Evolutionary conservation across 2,888 invertebrate genomes (phyloP).

Genomic region (Rugalucina vietnamica): DNA sequence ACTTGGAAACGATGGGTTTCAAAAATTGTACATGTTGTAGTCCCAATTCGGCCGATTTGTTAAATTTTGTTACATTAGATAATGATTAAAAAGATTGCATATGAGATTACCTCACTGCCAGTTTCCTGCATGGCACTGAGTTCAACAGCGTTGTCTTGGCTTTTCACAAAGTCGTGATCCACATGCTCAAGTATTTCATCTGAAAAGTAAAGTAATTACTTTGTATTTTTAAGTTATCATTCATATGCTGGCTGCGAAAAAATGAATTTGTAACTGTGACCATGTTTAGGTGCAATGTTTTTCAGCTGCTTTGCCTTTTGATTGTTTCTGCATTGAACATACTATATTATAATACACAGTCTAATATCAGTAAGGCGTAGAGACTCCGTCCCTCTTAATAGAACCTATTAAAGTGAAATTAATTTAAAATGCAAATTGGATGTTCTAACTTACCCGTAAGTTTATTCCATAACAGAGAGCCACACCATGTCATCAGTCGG

Average conservation of each 20-base stretch:
- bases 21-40: too few species aligned
- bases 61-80: too few species aligned
- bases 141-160: not conserved
- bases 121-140: not conserved
- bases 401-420: not conserved
- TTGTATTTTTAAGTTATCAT: not conserved
- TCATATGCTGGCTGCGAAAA: not conserved
- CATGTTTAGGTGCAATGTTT: too few species aligned
- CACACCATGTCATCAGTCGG: slow-evolving; percentile 35
- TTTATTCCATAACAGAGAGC: slow-evolving; percentile 21
- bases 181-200: not conserved
- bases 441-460: slow-evolving; percentile 28
- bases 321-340: not conserved
- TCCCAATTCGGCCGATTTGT: too few species aligned
- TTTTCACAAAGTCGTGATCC: not conserved
- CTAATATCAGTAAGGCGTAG: not conserved
- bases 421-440: not conserved
- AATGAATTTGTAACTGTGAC: too few species aligned
- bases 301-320: too few species aligned
- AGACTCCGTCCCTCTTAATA: not conserved
- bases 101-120: not conserved
- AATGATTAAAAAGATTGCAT: too few species aligned
- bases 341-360: not conserved
- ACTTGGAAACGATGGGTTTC: too few species aligned
- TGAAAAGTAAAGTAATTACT: not conserved